Evolutionary conservation across 2,113 vertebrate species (phyloP).

Genomic region (Podarcis muralis): DNA sequence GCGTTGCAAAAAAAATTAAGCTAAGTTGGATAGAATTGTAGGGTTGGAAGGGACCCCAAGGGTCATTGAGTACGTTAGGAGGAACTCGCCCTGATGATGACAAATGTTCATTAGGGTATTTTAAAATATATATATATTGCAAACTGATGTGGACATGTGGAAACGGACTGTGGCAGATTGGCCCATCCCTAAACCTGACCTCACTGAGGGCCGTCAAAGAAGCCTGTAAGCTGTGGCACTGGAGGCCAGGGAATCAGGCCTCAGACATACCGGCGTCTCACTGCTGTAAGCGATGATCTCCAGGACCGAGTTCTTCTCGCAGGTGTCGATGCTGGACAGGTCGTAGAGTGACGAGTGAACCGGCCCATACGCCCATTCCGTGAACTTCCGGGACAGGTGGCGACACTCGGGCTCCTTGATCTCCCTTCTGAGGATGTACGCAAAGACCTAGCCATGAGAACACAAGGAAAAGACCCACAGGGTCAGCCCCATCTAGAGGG

Average conservation of each 20-base stretch:
- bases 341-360: constrained; percentile 95
- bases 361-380: constrained; percentile 95
- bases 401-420: constrained; percentile 84
- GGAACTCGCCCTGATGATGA: too few species aligned
- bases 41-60: too few species aligned
- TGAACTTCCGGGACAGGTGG: constrained; percentile 96
- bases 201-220: not conserved
- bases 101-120: too few species aligned
- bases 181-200: too few species aligned
- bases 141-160: too few species aligned
- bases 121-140: too few species aligned
- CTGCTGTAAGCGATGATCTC: constrained; percentile 91
- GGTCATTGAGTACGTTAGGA: too few species aligned
- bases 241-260: not conserved
- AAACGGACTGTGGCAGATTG: too few species aligned
- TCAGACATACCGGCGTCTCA: constrained; percentile 85
- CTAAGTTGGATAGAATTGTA: too few species aligned
- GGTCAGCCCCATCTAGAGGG: too few species aligned
- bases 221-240: not conserved
- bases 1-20: too few species aligned
- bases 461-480: not conserved
- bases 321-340: constrained; percentile 88
- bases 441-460: constrained; percentile 74
- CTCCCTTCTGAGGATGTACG: constrained; percentile 91
- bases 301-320: constrained; percentile 86